A percentile compares a stretch with the other conserved stretches of the same genome.
These are phyloP conservation scores for Sesia apiformis DNA, from an alignment of 2,888 invertebrate genomes.

Conservation along the genomic window DNA sequence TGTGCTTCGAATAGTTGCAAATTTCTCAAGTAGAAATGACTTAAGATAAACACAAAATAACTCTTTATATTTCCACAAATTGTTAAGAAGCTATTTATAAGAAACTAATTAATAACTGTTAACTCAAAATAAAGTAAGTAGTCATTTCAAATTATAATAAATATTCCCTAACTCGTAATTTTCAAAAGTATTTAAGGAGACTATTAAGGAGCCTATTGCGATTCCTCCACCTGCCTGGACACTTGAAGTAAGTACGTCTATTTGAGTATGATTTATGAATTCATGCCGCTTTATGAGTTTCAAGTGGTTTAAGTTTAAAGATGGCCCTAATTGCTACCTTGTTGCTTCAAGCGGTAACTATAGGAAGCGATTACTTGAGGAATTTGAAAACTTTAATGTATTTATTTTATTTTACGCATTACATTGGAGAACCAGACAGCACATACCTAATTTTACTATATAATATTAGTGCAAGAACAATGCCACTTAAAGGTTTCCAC, in stretches of 20 bases:
- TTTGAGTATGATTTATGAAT: conserved; percentile 51
- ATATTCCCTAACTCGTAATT: conserved; percentile 3
- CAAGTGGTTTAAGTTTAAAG: conserved; percentile 39
- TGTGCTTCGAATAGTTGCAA: too few species aligned
- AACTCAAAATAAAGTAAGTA: background rate
- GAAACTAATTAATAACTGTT: too few species aligned
- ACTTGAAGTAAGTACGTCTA: conserved; percentile 41
- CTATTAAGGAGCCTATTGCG: conserved; percentile 2
- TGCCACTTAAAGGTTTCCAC: too few species aligned
- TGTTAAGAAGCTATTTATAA: too few species aligned
- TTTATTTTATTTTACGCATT: too few species aligned
- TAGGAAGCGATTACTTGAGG: background rate
- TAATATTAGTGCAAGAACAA: too few species aligned
- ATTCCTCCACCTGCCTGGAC: conserved; percentile 25
- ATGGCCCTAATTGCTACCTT: conserved; percentile 32
- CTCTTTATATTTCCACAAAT: too few species aligned
- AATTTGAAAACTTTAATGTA: background rate
- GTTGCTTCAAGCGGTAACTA: conserved; percentile 6
- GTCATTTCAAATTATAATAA: conserved; percentile 1
- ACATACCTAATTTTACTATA: too few species aligned
- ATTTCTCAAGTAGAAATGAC: too few species aligned
- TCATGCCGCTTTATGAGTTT: conserved; percentile 25
- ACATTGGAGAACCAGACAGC: too few species aligned
- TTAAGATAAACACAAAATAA: too few species aligned
- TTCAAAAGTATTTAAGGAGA: background rate